phyloP scores from a whole-genome alignment of 1,140 invertebrate species.

The Drosophila takahashii region DNA sequence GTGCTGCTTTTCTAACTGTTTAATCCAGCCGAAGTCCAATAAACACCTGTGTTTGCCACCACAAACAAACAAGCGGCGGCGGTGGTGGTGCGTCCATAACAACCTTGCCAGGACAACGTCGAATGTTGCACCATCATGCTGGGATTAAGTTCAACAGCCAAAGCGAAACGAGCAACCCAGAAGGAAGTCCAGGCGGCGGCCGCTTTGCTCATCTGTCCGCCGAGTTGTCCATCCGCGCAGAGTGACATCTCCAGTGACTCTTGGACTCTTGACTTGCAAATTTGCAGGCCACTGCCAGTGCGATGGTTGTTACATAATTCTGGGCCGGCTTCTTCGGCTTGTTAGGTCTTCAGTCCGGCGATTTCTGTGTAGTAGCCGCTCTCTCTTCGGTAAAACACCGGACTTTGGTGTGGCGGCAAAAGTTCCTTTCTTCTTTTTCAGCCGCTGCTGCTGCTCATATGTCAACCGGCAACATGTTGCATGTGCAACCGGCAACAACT shows the following conservation, averaged over 20 bases:
- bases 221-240: constrained; percentile 71
- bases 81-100: constrained; percentile 64
- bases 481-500: constrained; percentile 46
- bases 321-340: constrained; percentile 55
- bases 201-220: constrained; percentile 77
- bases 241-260: constrained; percentile 71
- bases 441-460: constrained; percentile 70
- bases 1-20: constrained; percentile 9
- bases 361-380: constrained; percentile 77
- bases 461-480: constrained; percentile 66
- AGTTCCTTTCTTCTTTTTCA: constrained; percentile 76
- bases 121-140: constrained; percentile 78
- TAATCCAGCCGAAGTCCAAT: background rate
- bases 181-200: constrained; percentile 45
- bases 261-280: constrained; percentile 80
- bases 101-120: constrained; percentile 79
- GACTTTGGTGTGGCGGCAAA: constrained; percentile 78
- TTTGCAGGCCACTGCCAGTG: constrained; percentile 59
- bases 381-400: constrained; percentile 35
- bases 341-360: constrained; percentile 51
- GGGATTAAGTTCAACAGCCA: constrained; percentile 73
- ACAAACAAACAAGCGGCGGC: constrained; percentile 65
- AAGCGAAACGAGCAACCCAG: background rate
- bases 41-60: constrained; percentile 50
- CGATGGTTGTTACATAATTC: constrained; percentile 75